Percentiles rank a stretch among this genome's conserved stretches.
Evolutionary conservation across 2,113 vertebrate species (phyloP).

Genomic region (Carlito syrichta): DNA sequence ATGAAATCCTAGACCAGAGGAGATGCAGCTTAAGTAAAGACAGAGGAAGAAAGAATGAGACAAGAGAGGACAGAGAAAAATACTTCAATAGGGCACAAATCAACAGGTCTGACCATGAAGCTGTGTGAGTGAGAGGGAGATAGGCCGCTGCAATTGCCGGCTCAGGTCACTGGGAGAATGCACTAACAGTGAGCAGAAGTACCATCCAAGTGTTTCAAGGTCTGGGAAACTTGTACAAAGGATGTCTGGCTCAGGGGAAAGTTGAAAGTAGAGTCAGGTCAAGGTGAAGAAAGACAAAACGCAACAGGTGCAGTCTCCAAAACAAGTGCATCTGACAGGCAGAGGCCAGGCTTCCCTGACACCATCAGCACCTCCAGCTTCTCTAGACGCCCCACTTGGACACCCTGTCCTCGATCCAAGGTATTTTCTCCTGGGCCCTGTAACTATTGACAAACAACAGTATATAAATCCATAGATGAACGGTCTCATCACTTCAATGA

Average conservation of each 20-base stretch:
- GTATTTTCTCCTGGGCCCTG: neutral
- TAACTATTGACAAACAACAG: neutral
- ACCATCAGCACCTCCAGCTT: neutral
- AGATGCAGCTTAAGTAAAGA: neutral
- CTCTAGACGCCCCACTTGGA: neutral
- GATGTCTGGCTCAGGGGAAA: neutral
- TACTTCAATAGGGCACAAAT: too few relatives aligned
- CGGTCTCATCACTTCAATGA: rapidly evolving
- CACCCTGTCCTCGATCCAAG: neutral
- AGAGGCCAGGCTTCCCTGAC: neutral
- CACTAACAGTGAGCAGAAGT: neutral
- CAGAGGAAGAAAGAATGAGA: neutral
- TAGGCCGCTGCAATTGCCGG: neutral
- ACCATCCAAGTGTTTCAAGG: neutral
- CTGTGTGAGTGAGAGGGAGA: neutral
- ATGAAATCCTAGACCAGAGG: neutral
- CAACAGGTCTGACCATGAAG: neutral
- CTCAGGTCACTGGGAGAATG: neutral
- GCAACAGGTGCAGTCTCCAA: neutral
- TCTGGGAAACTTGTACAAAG: neutral
- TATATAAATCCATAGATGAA: neutral
- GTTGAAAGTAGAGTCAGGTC: neutral
- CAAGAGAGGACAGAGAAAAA: neutral
- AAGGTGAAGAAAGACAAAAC: neutral
- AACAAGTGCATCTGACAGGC: neutral